Evolutionary conservation across 2,113 vertebrate species (phyloP).

Genomic region (Siniperca chuatsi): DNA sequence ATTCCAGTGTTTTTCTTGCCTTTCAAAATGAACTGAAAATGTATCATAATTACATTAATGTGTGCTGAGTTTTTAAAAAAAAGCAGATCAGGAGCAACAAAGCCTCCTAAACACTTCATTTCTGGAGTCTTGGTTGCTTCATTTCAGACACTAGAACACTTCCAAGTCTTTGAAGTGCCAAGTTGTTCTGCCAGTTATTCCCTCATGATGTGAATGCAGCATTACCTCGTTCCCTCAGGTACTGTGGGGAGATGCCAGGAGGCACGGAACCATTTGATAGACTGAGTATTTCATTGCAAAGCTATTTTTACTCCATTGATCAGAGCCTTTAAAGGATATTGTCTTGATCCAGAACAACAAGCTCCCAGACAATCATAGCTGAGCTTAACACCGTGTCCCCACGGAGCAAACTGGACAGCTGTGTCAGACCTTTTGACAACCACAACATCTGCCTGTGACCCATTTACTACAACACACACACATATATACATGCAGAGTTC

Average conservation of each 20-base stretch:
- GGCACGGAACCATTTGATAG: slow-evolving; percentile 42
- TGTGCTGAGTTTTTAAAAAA: background rate
- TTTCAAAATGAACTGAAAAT: background rate
- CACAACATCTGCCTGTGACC: slow-evolving; percentile 37
- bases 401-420: slow-evolving; percentile 15
- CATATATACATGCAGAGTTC: background rate
- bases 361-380: slow-evolving; percentile 15
- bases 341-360: slow-evolving; percentile 35
- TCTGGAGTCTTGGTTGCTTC: background rate
- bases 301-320: slow-evolving; percentile 63
- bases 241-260: slow-evolving; percentile 27
- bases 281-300: slow-evolving; percentile 35
- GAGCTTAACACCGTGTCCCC: slow-evolving; percentile 12
- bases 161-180: slow-evolving; percentile 5
- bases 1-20: background rate
- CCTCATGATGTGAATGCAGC: slow-evolving; percentile 34
- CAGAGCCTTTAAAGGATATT: slow-evolving; percentile 39
- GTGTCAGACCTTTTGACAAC: slow-evolving; percentile 13
- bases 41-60: background rate
- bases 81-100: background rate
- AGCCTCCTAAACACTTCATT: background rate
- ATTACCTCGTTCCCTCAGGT: slow-evolving; percentile 10
- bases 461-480: background rate
- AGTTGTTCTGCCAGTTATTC: slow-evolving; percentile 17
- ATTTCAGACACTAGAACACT: slow-evolving; percentile 20